Base-by-base conservation (phyloP, 92 coral and sea anemone genomes). In the Blastomussa wellsi region DNA sequence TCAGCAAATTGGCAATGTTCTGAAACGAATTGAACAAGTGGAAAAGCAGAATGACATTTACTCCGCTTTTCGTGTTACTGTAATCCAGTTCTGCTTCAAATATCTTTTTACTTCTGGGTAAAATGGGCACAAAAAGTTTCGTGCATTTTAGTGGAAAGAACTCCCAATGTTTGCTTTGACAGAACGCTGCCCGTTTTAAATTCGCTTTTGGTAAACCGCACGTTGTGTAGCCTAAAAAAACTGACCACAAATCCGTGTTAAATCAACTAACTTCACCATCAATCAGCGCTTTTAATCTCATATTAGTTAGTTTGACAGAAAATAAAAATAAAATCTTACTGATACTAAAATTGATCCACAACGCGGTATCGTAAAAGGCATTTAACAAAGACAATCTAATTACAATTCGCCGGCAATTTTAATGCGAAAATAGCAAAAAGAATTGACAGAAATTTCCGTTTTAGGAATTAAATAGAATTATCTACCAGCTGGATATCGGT, bases 361-460 rank as follows among this genome's bases (percentile, higher is more conserved):
- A 77, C 31, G 65, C 47, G 42, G 42, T 17, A 2, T 36, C 22
- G 28, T 35, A 42, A 39, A 76, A 12, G 12, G 20, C 29, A 44
- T 39, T 38, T 42, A 17, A 52, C 66, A 31, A 79, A 22, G 32
- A 29, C 77, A 81, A 81, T 70, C 85, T 69, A 9, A 33, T 85
- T 78, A 29, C 2, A 78, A 64, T 28, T 33, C 38, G 57, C 74
- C 62, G 68, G 60, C 49, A 22, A 78, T 24, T 66, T 38, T 77
- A 35, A 55, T 49, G 5, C 82, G 20, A 68, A 77, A 77, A 85
- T 28, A 68, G 35, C 32, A 47, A 42, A 55, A 31, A 51, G 28
- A 39, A 79, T 72, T 48, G 84, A 72, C 60, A 75, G 74, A 53
- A 53, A 78, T 57, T 36, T 52, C 69, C 36, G 42, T 28, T 33